Conservation (phyloP, 2,797 vertebrate species). For the Rhinogobio ventralis region DNA sequence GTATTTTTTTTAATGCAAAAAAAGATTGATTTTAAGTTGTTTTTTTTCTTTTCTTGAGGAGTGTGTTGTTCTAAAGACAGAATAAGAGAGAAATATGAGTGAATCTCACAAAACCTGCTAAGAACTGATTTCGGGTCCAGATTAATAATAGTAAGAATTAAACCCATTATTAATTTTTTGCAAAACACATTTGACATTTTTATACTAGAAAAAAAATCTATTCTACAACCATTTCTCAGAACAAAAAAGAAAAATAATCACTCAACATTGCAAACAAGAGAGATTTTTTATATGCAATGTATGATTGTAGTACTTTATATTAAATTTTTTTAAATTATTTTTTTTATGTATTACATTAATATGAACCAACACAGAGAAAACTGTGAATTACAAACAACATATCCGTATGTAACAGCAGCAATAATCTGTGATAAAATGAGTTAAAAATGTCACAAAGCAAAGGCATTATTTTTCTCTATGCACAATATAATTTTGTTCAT, state of each 20-base stretch:
- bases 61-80: not conserved
- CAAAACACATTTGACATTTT: not conserved
- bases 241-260: not conserved
- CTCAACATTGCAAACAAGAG: not conserved
- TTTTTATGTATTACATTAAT: not conserved
- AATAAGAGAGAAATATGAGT: constrained; percentile 22
- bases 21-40: not conserved
- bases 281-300: not conserved
- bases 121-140: not conserved
- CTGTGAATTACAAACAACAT: not conserved
- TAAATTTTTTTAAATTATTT: not conserved
- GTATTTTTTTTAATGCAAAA: not conserved
- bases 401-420: not conserved
- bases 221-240: not conserved
- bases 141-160: not conserved
- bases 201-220: not conserved
- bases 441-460: not conserved
- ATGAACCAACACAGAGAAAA: not conserved
- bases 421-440: not conserved
- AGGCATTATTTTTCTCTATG: not conserved
- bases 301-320: not conserved
- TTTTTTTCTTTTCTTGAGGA: not conserved
- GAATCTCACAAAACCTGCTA: constrained; percentile 7
- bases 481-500: not conserved
- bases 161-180: not conserved